Conservation (phyloP, 2,113 vertebrate species). For the Paedocypris sp. region DNA sequence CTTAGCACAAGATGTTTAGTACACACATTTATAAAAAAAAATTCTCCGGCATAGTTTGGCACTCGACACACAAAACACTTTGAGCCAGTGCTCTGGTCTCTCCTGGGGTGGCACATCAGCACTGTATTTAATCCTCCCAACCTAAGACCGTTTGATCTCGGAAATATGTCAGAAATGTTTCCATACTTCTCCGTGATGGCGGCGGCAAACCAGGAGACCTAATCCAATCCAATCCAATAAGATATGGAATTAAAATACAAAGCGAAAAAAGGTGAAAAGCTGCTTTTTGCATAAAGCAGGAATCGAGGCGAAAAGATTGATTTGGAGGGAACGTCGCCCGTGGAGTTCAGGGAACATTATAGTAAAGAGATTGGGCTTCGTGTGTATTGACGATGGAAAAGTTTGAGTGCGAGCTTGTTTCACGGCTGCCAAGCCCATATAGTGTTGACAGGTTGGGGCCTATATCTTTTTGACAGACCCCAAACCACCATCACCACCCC, state of each 20-base stretch:
- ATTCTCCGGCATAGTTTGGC: too few relatives aligned
- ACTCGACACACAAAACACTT: too few relatives aligned
- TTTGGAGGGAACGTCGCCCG: slow-evolving; percentile 12
- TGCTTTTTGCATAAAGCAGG: slow-evolving; percentile 23
- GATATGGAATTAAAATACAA: slow-evolving; percentile 71
- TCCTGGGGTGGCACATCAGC: slow-evolving; percentile 9
- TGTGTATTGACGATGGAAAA: slow-evolving; percentile 52
- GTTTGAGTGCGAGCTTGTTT: slow-evolving; percentile 58
- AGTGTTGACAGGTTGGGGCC: slow-evolving; percentile 61
- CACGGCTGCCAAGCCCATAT: slow-evolving; percentile 70
- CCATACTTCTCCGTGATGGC: slow-evolving; percentile 53
- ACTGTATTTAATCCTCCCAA: slow-evolving; percentile 19
- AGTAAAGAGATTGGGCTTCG: slow-evolving; percentile 32
- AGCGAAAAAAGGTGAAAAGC: slow-evolving; percentile 60
- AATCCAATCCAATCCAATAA: slow-evolving; percentile 68
- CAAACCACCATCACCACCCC: slow-evolving; percentile 40
- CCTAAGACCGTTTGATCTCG: slow-evolving; percentile 35
- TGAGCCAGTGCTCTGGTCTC: too few relatives aligned
- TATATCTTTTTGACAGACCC: slow-evolving; percentile 34
- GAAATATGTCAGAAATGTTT: slow-evolving; percentile 68
- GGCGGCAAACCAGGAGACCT: slow-evolving; percentile 45
- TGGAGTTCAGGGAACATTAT: background rate
- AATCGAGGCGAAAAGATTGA: slow-evolving; percentile 16
- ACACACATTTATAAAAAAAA: too few relatives aligned
- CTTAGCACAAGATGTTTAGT: too few relatives aligned